phyloP scores from a whole-genome alignment of 1,140 invertebrate species.

The Diabrotica undecimpunctata region DNA sequence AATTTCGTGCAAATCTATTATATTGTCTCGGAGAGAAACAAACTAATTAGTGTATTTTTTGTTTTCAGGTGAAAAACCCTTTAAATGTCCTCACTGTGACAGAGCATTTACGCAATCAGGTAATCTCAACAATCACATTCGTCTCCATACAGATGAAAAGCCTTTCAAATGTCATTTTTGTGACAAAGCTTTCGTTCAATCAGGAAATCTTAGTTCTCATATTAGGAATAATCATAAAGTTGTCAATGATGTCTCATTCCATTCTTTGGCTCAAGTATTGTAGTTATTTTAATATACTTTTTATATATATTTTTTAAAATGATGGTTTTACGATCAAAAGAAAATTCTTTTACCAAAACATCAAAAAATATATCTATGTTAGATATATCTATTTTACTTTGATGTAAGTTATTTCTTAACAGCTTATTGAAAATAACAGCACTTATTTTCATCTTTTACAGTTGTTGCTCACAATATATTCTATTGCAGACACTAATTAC shows the following conservation, averaged over 20 bases:
- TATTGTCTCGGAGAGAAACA: too few species aligned
- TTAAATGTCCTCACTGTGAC: constrained; percentile 45
- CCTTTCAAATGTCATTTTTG: constrained; percentile 47
- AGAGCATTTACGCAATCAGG: constrained; percentile 51
- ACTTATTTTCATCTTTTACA: too few species aligned
- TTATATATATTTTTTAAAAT: neutral
- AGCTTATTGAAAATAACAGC: too few species aligned
- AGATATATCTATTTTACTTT: too few species aligned
- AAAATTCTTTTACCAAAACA: too few species aligned
- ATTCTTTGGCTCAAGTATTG: neutral
- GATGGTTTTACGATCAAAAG: too few species aligned
- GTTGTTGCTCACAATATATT: too few species aligned
- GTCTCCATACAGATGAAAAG: constrained; percentile 56
- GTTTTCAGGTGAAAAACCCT: constrained; percentile 42
- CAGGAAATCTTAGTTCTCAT: constrained; percentile 52
- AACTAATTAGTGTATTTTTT: neutral
- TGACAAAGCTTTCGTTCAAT: constrained; percentile 49
- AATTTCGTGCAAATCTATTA: too few species aligned
- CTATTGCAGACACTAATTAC: too few species aligned
- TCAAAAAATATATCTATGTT: too few species aligned
- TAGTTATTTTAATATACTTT: constrained; percentile 2
- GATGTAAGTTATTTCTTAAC: too few species aligned
- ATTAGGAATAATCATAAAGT: constrained; percentile 46
- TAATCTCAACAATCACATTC: constrained; percentile 52
- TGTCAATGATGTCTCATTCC: neutral